Conservation (phyloP, 2,888 invertebrate species). For the Mantis religiosa region DNA sequence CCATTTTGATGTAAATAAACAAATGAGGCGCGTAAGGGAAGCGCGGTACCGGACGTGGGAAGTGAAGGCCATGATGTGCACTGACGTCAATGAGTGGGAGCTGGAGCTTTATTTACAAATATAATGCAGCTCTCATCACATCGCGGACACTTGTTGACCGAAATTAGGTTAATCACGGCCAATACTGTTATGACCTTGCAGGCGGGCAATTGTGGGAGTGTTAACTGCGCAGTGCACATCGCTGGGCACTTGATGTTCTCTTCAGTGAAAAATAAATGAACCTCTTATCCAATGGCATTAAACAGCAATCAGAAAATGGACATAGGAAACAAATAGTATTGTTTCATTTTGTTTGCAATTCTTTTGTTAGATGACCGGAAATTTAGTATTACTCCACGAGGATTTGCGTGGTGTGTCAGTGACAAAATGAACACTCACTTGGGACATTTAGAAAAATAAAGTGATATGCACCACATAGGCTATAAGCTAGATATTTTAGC, state of each 20-base stretch:
- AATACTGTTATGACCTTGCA: neutral
- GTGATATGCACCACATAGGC: no score
- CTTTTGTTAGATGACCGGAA: no score
- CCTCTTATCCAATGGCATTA: no score
- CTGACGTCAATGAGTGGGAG: neutral
- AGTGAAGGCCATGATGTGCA: neutral
- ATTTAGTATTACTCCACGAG: no score
- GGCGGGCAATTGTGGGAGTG: neutral
- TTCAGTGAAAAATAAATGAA: neutral
- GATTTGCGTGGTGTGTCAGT: no score
- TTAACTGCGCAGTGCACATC: neutral
- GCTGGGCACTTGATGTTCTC: neutral
- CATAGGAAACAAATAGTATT: no score
- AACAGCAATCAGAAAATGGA: no score
- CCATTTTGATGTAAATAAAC: neutral
- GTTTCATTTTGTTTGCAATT: no score
- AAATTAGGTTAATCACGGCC: neutral
- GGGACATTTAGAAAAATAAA: no score
- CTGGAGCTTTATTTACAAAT: neutral
- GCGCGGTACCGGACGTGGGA: neutral
- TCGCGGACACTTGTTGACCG: neutral
- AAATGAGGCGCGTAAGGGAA: neutral
- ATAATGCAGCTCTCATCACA: neutral
- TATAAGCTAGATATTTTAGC: no score
- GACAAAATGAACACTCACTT: no score